Evolutionary conservation across 2,797 vertebrate genomes (phyloP).

Genomic region (Synaphobranchus kaupii): DNA sequence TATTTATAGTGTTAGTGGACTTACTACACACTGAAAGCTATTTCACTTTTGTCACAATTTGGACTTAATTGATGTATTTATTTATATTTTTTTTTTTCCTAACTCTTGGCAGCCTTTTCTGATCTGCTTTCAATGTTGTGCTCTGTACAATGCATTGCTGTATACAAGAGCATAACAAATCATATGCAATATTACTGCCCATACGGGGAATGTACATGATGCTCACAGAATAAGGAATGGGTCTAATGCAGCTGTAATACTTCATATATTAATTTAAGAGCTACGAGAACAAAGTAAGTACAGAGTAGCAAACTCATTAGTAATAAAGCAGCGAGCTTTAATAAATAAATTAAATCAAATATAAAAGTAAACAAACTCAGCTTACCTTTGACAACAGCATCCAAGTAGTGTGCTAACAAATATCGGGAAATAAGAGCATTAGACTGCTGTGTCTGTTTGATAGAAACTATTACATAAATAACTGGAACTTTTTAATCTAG

Average conservation of each 20-base stretch:
- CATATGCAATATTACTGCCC: not conserved
- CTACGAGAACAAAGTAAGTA: not conserved
- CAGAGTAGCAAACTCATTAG: not conserved
- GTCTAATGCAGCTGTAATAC: not conserved
- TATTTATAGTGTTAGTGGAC: not conserved
- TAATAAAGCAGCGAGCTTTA: not conserved
- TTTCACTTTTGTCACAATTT: not conserved
- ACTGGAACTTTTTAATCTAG: slow-evolving; percentile 51
- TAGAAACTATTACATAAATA: slow-evolving; percentile 33
- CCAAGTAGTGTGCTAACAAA: slow-evolving; percentile 77
- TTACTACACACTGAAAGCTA: not conserved
- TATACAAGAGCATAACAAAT: not conserved
- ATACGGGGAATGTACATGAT: not conserved
- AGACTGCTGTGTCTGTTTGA: slow-evolving; percentile 42
- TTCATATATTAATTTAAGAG: not conserved
- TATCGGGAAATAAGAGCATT: slow-evolving; percentile 52
- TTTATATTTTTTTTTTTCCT: not conserved
- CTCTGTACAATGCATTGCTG: not conserved
- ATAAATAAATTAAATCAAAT: not conserved
- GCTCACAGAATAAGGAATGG: not conserved
- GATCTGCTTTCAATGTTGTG: not conserved
- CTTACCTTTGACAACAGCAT: slow-evolving; percentile 76
- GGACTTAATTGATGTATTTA: not conserved
- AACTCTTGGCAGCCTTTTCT: not conserved
- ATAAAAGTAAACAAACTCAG: not conserved